Base-by-base conservation (phyloP, 2,113 vertebrate genomes). In the Albula goreensis region DNA sequence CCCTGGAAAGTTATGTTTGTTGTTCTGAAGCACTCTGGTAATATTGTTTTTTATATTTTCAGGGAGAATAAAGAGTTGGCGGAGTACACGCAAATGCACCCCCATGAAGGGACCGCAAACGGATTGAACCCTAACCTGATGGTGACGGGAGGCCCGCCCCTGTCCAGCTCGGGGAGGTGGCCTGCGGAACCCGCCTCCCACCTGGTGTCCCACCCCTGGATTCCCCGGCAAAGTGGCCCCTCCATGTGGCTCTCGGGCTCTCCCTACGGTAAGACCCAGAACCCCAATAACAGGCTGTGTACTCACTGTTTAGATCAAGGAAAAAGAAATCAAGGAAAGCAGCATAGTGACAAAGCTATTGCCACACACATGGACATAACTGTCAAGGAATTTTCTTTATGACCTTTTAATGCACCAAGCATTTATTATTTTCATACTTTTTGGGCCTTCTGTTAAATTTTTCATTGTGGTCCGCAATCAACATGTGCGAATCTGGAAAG, bases 1-100 rank as follows among this genome's bases (percentile, higher is more conserved):
- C 31, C 31, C 31, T 41, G 31, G 31, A 41, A 41, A 41, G 31
- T 41, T 41, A 25, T 85, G 77, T 53, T 85, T 52, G 82, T 60
- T 10, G 22, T 25, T 7, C 6, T 15, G 41, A 41, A 50, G 2
- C 22, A 48, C 22, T 49, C 19, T n/a, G 5, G 31, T 41, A 41
- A 41, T 41, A 41, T n/a, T 22, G 77, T 3, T 12, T 25, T 84
- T 11, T 85, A 50, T 70, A 8, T 80, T 85, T 86, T 10, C 91
- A 99, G 98, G 93, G 98, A 99, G 91, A 97, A 96, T 89, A 99
- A 99, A 91, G 97, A 98, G 90, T 92, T 99, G 92, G 94, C 97
- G 0, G 98, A 99, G 87, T 95, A 97, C 86, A 95, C 97, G 57
- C 97, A 96, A 83, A 95, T 99, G 86, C 98, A 98, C 89, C 96